phyloP scores from a whole-genome alignment of 2,888 invertebrate species.

The Epistrophella euchroma region DNA sequence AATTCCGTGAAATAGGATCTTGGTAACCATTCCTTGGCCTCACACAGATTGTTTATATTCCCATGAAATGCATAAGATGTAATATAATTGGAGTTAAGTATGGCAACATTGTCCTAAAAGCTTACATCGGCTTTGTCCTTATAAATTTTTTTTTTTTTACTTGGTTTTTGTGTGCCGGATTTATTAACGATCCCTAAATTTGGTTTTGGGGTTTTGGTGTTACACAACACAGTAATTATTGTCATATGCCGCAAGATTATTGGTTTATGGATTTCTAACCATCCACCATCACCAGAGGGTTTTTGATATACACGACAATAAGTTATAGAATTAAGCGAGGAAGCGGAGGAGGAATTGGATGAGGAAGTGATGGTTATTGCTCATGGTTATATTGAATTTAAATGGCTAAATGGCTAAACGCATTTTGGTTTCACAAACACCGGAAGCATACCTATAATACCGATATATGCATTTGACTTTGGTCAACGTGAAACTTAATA shows the following conservation, averaged over 20 bases:
- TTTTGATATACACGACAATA: conserved; percentile 8
- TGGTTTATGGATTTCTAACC: conserved; percentile 16
- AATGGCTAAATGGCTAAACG: conserved; percentile 1
- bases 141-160: background rate
- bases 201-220: conserved; percentile 55
- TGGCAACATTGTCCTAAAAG: background rate
- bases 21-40: background rate
- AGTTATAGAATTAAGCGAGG: background rate
- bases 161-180: background rate
- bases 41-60: background rate
- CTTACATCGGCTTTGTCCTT: background rate
- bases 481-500: conserved; percentile 36
- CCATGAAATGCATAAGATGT: background rate
- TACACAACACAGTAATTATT: conserved; percentile 58
- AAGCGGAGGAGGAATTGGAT: background rate
- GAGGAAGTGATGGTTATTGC: background rate
- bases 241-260: conserved; percentile 62
- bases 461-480: conserved; percentile 11
- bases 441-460: conserved; percentile 35
- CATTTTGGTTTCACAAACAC: conserved; percentile 15
- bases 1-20: too few relatives aligned
- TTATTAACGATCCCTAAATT: conserved; percentile 52
- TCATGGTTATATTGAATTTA: background rate
- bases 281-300: background rate
- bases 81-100: background rate